A percentile compares a stretch with the other conserved stretches of the same genome.
phyloP scores from a whole-genome alignment of 2,113 vertebrate genomes.

The Gopherus flavomarginatus region DNA sequence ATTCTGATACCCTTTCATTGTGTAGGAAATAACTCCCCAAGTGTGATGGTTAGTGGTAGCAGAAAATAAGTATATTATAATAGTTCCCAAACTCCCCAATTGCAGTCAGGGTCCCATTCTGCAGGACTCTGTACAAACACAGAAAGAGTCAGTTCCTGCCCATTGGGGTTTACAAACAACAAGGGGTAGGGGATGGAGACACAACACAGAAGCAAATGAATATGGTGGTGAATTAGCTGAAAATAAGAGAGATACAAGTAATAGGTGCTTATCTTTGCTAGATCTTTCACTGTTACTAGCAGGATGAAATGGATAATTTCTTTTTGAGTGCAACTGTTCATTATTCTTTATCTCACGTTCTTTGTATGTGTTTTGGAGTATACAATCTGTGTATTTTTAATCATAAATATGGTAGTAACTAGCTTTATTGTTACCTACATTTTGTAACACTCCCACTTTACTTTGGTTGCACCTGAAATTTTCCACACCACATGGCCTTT shows the following conservation, averaged over 20 bases:
- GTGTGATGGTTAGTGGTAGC: not conserved
- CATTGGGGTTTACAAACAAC: not conserved
- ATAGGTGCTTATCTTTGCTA: not conserved
- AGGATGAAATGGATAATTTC: not conserved
- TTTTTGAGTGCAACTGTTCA: not conserved
- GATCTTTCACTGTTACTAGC: not conserved
- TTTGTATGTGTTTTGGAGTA: not conserved
- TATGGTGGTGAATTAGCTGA: not conserved
- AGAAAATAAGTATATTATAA: not conserved
- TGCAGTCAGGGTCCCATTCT: not conserved
- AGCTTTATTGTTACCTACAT: not conserved
- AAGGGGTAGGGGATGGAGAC: not conserved
- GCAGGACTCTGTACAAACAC: not conserved
- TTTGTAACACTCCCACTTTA: not conserved
- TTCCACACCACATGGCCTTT: not conserved
- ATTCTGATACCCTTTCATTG: not conserved
- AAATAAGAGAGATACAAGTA: not conserved
- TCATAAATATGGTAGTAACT: not conserved
- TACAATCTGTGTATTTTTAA: not conserved
- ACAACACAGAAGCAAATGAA: not conserved
- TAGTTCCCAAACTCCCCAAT: not conserved
- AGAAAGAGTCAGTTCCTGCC: not conserved
- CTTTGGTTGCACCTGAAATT: not conserved
- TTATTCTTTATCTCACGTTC: constrained; percentile 7
- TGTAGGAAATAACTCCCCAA: not conserved